These are phyloP conservation scores for Protonemura montana DNA, from an alignment of 2,888 invertebrate genomes.

Conservation along the genomic window DNA sequence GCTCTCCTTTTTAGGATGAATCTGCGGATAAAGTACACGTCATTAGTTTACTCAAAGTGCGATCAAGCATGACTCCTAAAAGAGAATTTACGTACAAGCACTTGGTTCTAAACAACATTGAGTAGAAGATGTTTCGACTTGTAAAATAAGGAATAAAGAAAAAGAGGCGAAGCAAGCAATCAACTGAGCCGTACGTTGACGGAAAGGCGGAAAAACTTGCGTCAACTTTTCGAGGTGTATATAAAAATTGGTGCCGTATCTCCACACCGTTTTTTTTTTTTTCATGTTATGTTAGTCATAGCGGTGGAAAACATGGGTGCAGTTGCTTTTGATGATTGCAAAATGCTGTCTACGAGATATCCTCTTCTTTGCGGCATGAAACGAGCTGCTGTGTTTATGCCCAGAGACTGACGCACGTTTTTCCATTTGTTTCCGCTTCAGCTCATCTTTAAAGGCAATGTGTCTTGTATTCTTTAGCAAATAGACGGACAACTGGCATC, in stretches of 20 bases:
- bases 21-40: no score
- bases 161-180: not conserved
- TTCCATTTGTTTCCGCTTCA: not conserved
- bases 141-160: not conserved
- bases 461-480: not conserved
- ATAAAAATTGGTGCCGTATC: not conserved
- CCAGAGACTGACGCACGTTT: not conserved
- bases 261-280: not conserved
- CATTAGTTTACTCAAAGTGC: not conserved
- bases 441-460: not conserved
- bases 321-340: not conserved
- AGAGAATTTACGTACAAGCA: not conserved
- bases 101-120: not conserved
- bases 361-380: not conserved
- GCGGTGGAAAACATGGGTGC: not conserved
- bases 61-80: not conserved
- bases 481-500: not conserved
- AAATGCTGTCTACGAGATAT: not conserved
- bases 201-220: not conserved
- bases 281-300: not conserved
- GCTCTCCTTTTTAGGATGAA: no score
- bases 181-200: not conserved
- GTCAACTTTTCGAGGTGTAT: not conserved
- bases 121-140: no score
- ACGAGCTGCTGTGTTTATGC: not conserved